Percentiles rank a stretch among this genome's conserved stretches.
Conservation (phyloP, 2,888 invertebrate species). For the Nematopogon swammerdamellus region DNA sequence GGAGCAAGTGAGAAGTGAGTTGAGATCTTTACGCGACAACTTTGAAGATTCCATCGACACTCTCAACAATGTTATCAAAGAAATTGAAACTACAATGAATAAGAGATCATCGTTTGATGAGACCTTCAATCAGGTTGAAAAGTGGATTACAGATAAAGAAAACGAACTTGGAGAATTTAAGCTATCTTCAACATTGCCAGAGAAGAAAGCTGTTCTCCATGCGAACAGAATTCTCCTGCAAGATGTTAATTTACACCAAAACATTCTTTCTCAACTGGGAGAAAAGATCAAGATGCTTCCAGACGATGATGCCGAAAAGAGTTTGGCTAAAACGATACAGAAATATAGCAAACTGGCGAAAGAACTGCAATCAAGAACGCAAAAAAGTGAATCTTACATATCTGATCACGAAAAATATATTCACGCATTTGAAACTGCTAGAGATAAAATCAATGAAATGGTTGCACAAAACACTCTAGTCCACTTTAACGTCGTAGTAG, state of each 20-base stretch:
- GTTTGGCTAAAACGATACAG: slow-evolving; percentile 68
- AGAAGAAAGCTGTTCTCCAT: slow-evolving; percentile 86
- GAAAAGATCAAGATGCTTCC: slow-evolving; percentile 77
- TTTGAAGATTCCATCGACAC: slow-evolving; percentile 84
- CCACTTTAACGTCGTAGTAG: slow-evolving; percentile 74
- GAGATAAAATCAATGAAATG: slow-evolving; percentile 78
- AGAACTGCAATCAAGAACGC: slow-evolving; percentile 65
- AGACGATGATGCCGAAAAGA: slow-evolving; percentile 75
- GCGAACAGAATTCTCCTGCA: slow-evolving; percentile 76
- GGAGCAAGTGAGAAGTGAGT: slow-evolving; percentile 77
- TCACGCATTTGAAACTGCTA: slow-evolving; percentile 76
- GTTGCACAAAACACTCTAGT: slow-evolving; percentile 75
- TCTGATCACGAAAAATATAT: slow-evolving; percentile 79
- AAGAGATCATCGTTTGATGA: slow-evolving; percentile 93
- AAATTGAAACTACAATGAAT: slow-evolving; percentile 83
- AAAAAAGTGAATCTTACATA: slow-evolving; percentile 67
- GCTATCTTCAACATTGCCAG: slow-evolving; percentile 75
- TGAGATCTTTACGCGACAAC: slow-evolving; percentile 74
- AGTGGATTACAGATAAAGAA: slow-evolving; percentile 80
- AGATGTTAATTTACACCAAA: slow-evolving; percentile 83
- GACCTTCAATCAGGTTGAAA: slow-evolving; percentile 81
- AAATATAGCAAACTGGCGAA: slow-evolving; percentile 67
- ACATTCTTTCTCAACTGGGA: slow-evolving; percentile 77
- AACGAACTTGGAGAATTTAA: slow-evolving; percentile 70
- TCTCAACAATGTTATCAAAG: slow-evolving; percentile 80